phyloP scores from a whole-genome alignment of 2,888 invertebrate species.

The Tryphoninae sp. region DNA sequence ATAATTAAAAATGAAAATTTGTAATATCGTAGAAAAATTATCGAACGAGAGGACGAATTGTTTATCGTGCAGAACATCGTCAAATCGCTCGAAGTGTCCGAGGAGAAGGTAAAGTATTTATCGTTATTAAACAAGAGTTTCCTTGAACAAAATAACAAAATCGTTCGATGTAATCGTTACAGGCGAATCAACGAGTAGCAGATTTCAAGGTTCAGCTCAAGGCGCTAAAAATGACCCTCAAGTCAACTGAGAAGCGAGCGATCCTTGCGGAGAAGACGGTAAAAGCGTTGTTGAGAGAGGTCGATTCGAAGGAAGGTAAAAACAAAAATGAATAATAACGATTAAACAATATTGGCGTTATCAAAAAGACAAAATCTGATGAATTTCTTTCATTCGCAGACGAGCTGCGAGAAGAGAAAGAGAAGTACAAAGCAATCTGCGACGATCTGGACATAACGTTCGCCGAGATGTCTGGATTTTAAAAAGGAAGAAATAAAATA shows the following conservation, averaged over 20 bases:
- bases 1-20: neutral
- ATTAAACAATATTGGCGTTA: neutral
- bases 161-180: constrained; percentile 6
- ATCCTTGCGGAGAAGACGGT: constrained; percentile 78
- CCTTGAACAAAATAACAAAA: neutral
- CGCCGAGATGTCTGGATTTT: constrained; percentile 88
- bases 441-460: constrained; percentile 90
- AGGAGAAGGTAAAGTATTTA: constrained; percentile 75
- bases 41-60: constrained; percentile 80
- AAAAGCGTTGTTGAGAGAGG: constrained; percentile 76
- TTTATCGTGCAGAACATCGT: constrained; percentile 81
- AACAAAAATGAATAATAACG: constrained; percentile 4
- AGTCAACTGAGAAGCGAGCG: constrained; percentile 79
- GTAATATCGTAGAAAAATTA: constrained; percentile 74
- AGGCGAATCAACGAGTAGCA: constrained; percentile 80
- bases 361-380: neutral
- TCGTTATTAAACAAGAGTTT: neutral
- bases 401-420: constrained; percentile 86
- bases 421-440: constrained; percentile 90
- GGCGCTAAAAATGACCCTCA: constrained; percentile 75
- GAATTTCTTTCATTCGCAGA: constrained; percentile 79
- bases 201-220: constrained; percentile 79
- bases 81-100: constrained; percentile 79
- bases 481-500: constrained; percentile 68
- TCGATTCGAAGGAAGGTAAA: constrained; percentile 79